A percentile compares a stretch with the other conserved stretches of the same genome.
phyloP scores from a whole-genome alignment of 2,797 vertebrate genomes.

The Brachyrhaphis roseni region DNA sequence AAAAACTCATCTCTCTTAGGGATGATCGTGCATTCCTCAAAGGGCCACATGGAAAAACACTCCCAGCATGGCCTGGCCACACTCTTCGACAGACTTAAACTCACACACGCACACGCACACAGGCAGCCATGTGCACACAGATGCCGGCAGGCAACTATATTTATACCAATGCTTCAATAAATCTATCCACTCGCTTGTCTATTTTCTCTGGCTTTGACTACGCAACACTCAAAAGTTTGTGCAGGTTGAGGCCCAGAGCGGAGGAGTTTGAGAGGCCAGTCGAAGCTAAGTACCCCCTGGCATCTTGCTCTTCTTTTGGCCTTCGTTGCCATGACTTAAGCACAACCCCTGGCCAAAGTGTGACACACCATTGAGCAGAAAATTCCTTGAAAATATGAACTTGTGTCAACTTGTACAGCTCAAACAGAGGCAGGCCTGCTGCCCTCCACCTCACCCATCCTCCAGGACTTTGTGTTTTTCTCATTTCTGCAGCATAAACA shows the following conservation, averaged over 20 bases:
- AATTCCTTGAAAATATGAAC: constrained; percentile 85
- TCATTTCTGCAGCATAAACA: constrained; percentile 72
- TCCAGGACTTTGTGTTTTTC: constrained; percentile 23
- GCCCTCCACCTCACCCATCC: constrained; percentile 4
- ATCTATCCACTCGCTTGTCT: constrained; percentile 74
- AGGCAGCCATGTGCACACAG: constrained; percentile 63
- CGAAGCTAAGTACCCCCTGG: constrained; percentile 49
- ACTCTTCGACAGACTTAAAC: constrained; percentile 31
- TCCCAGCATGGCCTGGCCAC: constrained; percentile 54
- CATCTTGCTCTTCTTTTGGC: constrained; percentile 59
- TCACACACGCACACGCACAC: constrained; percentile 17
- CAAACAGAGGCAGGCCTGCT: constrained; percentile 68
- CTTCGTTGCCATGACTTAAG: constrained; percentile 61
- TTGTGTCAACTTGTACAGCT: constrained; percentile 81
- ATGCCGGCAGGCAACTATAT: constrained; percentile 71
- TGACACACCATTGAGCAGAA: constrained; percentile 55
- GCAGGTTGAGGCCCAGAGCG: constrained; percentile 34
- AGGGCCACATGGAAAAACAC: constrained; percentile 68
- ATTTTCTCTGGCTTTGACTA: constrained; percentile 69
- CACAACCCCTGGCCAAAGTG: constrained; percentile 64
- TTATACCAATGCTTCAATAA: constrained; percentile 75
- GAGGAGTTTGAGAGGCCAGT: constrained; percentile 5
- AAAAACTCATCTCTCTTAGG: constrained; percentile 47
- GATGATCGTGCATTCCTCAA: constrained; percentile 58
- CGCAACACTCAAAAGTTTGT: constrained; percentile 32